A percentile compares a stretch with the other conserved stretches of the same genome.
phyloP scores from a whole-genome alignment of 2,888 invertebrate species.

The Tholera decimalis region DNA sequence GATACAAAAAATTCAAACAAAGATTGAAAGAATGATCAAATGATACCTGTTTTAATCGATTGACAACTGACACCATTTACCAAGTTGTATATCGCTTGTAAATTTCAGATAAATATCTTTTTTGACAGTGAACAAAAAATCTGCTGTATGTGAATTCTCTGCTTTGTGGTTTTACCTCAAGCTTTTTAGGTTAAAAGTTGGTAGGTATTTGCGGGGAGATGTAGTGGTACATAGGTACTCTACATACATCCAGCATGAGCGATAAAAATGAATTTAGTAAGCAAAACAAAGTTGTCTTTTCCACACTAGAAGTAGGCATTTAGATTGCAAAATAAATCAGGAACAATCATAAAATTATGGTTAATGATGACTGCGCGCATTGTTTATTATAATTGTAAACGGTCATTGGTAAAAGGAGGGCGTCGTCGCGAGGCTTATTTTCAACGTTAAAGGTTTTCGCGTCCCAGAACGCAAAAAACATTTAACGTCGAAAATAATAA shows the following conservation, averaged over 20 bases:
- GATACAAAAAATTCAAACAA: not conserved
- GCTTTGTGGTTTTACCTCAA: conserved; percentile 24
- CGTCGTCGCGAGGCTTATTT: not conserved
- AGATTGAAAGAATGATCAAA: not conserved
- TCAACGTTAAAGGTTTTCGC: conserved; percentile 19
- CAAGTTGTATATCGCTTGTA: not conserved
- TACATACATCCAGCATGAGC: conserved; percentile 14
- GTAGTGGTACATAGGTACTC: no score
- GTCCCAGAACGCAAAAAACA: no score
- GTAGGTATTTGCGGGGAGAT: conserved; percentile 38
- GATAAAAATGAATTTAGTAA: conserved; percentile 5
- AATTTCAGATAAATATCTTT: conserved; percentile 5
- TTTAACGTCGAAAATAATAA: no score
- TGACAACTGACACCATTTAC: not conserved
- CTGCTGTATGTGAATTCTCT: not conserved
- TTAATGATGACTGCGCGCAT: conserved; percentile 23
- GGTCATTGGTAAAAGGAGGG: conserved; percentile 1
- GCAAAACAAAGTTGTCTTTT: conserved; percentile 1
- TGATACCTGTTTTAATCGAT: not conserved
- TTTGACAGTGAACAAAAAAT: conserved; percentile 1
- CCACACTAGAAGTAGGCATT: not conserved
- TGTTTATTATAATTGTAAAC: conserved; percentile 10
- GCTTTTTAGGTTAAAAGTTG: conserved; percentile 38
- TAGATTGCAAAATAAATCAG: conserved; percentile 8
- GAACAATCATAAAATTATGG: conserved; percentile 9